Base-by-base conservation (phyloP, 1,140 invertebrate species). In the Sycophaga agraensis region DNA sequence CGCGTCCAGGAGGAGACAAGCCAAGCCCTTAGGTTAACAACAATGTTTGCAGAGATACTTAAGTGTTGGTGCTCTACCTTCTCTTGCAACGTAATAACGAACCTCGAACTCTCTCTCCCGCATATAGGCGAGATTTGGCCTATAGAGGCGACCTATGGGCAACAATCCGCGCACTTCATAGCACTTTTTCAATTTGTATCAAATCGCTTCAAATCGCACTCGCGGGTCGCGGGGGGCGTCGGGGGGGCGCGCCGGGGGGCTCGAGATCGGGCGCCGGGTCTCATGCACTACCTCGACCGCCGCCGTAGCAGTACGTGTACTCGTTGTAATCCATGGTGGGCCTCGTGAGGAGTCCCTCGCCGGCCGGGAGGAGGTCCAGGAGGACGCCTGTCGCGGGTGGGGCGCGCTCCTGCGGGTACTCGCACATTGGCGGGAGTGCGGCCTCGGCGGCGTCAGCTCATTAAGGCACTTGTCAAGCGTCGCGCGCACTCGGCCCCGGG, bases 301-400 rank as follows among this genome's bases (percentile, higher is more conserved):
- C 73, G 64, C 74, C 73, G 70, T 80, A 75, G 73, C 79, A 81
- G 68, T 81, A 81, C 35, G 77, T 78, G 69, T 81, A 80, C 67
- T 81, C 79, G 76, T 81, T 80, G 70, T 80, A 80, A 78, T 80
- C 79, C 75, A 79, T 79, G 71, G 71, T 71, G 49, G 78, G 77
- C 68, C 77, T 73, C 65, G 75, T 77, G 67, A 79, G 72, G 67
- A 78, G 77, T 75, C 72, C 76, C 66, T 79, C 73, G 70, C 75
- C 73, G 54, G 76, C 73, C 63, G 76, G 76, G 64, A 79, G 73
- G 39, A 79, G 71, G 71, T 80, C 78, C 70, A 79, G 67, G 34
- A 79, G 73, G 9, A 71, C 73, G 7, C 69, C 73, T 70, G 77
- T 78, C 57, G 77, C 70, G 77, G 37, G 16, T 46, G 54, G 50